phyloP scores from a whole-genome alignment of 2,888 invertebrate species.

The Cryptus viduatorius region DNA sequence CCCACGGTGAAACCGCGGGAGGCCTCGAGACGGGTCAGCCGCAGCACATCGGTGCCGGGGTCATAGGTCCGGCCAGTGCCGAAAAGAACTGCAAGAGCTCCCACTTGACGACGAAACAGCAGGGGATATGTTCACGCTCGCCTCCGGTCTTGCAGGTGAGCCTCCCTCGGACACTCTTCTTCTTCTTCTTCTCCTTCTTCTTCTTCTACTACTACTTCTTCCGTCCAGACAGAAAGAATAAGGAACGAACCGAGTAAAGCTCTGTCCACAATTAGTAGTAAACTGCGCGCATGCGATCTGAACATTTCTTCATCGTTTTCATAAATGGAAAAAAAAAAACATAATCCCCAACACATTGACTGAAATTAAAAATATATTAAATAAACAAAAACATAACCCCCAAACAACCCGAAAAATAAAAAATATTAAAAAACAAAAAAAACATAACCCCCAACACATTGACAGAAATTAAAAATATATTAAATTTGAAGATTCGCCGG shows the following conservation, averaged over 20 bases:
- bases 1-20: slow-evolving; percentile 75
- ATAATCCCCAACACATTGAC: too few relatives aligned
- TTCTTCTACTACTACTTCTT: slow-evolving; percentile 5
- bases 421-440: too few relatives aligned
- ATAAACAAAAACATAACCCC: too few relatives aligned
- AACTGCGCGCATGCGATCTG: not conserved
- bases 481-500: too few relatives aligned
- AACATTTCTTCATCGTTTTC: not conserved
- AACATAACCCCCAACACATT: too few relatives aligned
- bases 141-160: slow-evolving; percentile 83
- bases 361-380: too few relatives aligned
- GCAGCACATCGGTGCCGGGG: slow-evolving; percentile 80
- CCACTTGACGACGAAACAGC: slow-evolving; percentile 83
- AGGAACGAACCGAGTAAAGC: slow-evolving; percentile 33
- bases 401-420: too few relatives aligned
- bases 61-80: slow-evolving; percentile 83
- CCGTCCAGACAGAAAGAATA: slow-evolving; percentile 15
- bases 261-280: slow-evolving; percentile 32
- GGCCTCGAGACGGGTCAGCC: slow-evolving; percentile 77
- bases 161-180: slow-evolving; percentile 50
- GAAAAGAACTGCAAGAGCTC: slow-evolving; percentile 83
- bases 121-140: slow-evolving; percentile 83
- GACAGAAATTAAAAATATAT: too few relatives aligned
- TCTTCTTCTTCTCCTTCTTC: slow-evolving; percentile 26
- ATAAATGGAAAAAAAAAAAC: too few relatives aligned